Evolutionary conservation across 2,797 vertebrate genomes (phyloP).

Genomic region (Eulemur rubriventer): DNA sequence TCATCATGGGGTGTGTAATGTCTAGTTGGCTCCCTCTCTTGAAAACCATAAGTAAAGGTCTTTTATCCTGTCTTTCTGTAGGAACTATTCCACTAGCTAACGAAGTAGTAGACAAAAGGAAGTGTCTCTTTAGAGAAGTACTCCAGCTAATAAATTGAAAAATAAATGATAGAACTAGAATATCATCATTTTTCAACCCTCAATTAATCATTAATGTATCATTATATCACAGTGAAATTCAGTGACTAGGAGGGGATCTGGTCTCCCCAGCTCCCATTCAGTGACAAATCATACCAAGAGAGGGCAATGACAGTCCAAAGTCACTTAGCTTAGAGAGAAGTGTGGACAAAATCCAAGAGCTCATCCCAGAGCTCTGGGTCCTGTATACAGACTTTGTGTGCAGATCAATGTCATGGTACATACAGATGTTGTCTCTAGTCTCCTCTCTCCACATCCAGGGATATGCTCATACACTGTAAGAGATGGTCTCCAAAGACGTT

Average conservation of each 20-base stretch:
- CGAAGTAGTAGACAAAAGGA: background rate
- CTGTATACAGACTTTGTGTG: background rate
- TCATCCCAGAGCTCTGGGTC: background rate
- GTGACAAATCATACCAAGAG: background rate
- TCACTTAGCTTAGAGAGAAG: background rate
- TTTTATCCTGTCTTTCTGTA: background rate
- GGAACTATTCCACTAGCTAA: background rate
- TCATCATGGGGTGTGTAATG: background rate
- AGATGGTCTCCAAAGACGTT: background rate
- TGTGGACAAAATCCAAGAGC: background rate
- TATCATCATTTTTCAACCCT: background rate
- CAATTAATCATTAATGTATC: background rate
- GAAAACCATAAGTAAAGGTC: background rate
- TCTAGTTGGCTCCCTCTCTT: background rate
- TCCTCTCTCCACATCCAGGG: background rate
- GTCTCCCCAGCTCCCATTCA: background rate
- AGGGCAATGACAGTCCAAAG: background rate
- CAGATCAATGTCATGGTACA: background rate
- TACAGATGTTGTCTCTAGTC: background rate
- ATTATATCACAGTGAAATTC: background rate
- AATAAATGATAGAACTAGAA: background rate
- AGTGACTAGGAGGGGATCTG: background rate
- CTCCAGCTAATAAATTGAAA: background rate
- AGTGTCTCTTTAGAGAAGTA: background rate
- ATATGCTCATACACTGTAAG: background rate